Evolutionary conservation across 2,888 invertebrate species (phyloP), one percentile per base, ranked within the genome.

Genomic region (Chrysolina americana): DNA sequence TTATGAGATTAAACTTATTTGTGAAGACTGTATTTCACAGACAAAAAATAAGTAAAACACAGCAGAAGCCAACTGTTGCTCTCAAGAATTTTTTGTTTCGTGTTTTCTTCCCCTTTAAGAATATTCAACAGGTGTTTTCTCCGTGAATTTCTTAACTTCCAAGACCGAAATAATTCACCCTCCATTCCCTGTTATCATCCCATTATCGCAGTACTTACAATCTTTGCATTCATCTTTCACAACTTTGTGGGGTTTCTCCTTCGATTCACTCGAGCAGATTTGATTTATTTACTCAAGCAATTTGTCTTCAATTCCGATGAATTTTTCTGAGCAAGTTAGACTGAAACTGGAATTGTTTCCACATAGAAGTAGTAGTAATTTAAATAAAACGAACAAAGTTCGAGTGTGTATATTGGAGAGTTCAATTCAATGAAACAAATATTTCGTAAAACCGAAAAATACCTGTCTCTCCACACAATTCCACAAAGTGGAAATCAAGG

Each of bases 111-210:
- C 77, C 80, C 77, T 77, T 78, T 80, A 70, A 82, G 77, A 79
- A 75, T 53, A 50, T 66, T 78, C 83, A 83, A 83, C 83, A 83
- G 82, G 83, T 83, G 80, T 79, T 79, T 78, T 79, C 82, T 83
- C 81, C 70, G 71, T 68, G 74, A 81, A 76, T 81, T 80, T 81
- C 81, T 82, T 81, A 80, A 78, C 76, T 77, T 68, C 66, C 75
- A 72, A 73, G 73, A 74, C 78, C 78, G 70, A 77, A 76, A 78
- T 76, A 75, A 76, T 76, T 68, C 70, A 75, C 76, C 72, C 77
- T 62, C 73, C 64, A 68, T 72, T 78, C 70, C 75, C 75, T 70
- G 68, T 28, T 56, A 72, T 76, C 73, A 69, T 70, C 68, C 69
- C 56, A 70, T 76, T 78, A 76, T 76, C 75, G 44, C 44, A 70